Evolutionary conservation across 2,113 vertebrate genomes (phyloP), one percentile per base, ranked within the genome.

Genomic region (Phalacrocorax brasilianus): DNA sequence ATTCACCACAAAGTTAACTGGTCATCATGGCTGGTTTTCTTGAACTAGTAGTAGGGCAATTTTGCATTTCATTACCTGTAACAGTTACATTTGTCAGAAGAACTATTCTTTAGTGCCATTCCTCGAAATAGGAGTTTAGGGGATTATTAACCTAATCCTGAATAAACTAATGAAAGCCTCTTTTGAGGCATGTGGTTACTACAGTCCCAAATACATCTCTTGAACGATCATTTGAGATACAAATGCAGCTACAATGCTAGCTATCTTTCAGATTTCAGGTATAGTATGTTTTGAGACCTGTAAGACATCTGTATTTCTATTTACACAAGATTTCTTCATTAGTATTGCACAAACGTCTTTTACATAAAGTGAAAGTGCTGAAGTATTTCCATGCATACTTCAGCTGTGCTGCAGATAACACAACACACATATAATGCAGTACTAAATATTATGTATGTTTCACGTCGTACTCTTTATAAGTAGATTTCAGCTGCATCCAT

Each of bases 141-240:
- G 59, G 95, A 97, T 97, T 96, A 95, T 90, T 91, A 95, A 80
- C 68, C 22, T 96, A 95, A 97, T 97, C 85, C 90, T 49, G 38
- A 94, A 76, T 95, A 94, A 96, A 73, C 65, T 93, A 95, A 96
- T 83, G 87, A 95, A 97, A 97, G 91, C 94, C n/a, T 92, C 95
- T 96, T 95, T 87, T 71, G 73, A 90, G 50, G 58, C 70, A 42
- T 78, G 89, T 55, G 82, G 61, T 80, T 78, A 44, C 73, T 76
- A 50, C 63, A 80, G 66, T 78, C 71, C 66, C 50, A 89, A 56
- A 90, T 76, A 45, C 21, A 53, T 85, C 77, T 49, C n/a, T 61
- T 61, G 68, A 86, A n/a, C 55, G 52, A 44, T 67, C 78, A 81
- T 66, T 85, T 91, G 27, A 68, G 62, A 26, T 92, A n/a, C n/a